A percentile compares a stretch with the other conserved stretches of the same genome.
Conservation (phyloP, 1,140 invertebrate species). For the Anthonomus grandis region DNA sequence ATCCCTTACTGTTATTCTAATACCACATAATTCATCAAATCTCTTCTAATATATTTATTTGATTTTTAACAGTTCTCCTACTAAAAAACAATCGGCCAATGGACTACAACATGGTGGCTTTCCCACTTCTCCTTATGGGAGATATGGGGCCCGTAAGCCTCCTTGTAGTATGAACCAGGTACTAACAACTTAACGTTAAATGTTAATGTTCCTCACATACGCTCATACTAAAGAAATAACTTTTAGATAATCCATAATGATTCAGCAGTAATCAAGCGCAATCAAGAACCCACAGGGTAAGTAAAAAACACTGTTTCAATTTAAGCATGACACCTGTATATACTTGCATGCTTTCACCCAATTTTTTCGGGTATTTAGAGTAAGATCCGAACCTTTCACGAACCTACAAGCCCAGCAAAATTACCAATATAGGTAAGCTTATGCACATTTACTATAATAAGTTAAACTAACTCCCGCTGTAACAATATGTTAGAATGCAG, state of each 20-base stretch:
- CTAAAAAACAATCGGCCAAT: slow-evolving; percentile 41
- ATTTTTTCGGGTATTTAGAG: slow-evolving; percentile 10
- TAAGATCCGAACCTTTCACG: slow-evolving; percentile 23
- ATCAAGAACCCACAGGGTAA: slow-evolving; percentile 40
- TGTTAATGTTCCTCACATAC: background rate
- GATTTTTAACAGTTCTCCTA: slow-evolving; percentile 15
- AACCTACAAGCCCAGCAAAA: slow-evolving; percentile 14
- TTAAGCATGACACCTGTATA: slow-evolving; percentile 20
- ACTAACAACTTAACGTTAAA: too few species aligned
- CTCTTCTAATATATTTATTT: too few species aligned
- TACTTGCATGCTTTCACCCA: slow-evolving; percentile 7
- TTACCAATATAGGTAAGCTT: slow-evolving; percentile 5
- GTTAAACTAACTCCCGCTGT: too few species aligned
- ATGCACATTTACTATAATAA: background rate
- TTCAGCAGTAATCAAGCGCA: slow-evolving; percentile 36
- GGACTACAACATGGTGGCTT: slow-evolving; percentile 32
- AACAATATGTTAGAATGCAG: slow-evolving; percentile 1
- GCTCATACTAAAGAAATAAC: background rate
- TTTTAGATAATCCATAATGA: slow-evolving; percentile 50
- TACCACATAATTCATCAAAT: too few species aligned
- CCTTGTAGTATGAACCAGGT: slow-evolving; percentile 66
- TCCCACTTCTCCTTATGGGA: slow-evolving; percentile 48
- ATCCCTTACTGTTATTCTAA: too few species aligned
- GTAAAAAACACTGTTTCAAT: slow-evolving; percentile 18
- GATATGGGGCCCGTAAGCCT: slow-evolving; percentile 60